Conservation (phyloP, 2,888 invertebrate genomes). For the Eilema griseolum region DNA sequence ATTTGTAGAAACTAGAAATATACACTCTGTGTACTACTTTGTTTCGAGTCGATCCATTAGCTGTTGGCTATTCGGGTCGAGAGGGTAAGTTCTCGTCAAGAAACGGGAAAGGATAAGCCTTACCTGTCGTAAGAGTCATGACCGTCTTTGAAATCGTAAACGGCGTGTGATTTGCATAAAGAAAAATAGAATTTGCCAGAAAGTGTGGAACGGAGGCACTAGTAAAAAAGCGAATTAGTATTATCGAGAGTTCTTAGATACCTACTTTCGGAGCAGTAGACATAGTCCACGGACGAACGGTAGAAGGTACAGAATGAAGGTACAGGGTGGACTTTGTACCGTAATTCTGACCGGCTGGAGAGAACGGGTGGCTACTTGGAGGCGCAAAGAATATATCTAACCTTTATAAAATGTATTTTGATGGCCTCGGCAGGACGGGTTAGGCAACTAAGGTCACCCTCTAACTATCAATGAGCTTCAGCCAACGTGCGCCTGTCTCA, state of each 20-base stretch:
- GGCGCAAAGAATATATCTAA: neutral
- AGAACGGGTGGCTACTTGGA: neutral
- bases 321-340: no score
- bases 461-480: neutral
- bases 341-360: no score
- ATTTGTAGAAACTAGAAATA: slow-evolving; percentile 16
- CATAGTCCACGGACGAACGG: no score
- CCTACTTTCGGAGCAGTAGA: no score
- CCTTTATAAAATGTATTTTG: no score
- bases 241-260: no score
- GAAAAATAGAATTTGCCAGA: neutral
- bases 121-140: neutral
- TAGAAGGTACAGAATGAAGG: no score
- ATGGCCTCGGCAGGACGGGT: neutral
- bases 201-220: neutral
- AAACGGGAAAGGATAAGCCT: neutral
- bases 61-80: neutral
- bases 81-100: neutral
- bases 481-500: neutral
- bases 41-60: slow-evolving; percentile 12
- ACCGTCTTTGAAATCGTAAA: neutral
- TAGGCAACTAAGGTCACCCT: neutral
- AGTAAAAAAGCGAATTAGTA: no score
- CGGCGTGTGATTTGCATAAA: neutral
- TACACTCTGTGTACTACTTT: slow-evolving; percentile 2